phyloP scores from a whole-genome alignment of 2,113 vertebrate species.

The Nothocercus nigrocapillus region DNA sequence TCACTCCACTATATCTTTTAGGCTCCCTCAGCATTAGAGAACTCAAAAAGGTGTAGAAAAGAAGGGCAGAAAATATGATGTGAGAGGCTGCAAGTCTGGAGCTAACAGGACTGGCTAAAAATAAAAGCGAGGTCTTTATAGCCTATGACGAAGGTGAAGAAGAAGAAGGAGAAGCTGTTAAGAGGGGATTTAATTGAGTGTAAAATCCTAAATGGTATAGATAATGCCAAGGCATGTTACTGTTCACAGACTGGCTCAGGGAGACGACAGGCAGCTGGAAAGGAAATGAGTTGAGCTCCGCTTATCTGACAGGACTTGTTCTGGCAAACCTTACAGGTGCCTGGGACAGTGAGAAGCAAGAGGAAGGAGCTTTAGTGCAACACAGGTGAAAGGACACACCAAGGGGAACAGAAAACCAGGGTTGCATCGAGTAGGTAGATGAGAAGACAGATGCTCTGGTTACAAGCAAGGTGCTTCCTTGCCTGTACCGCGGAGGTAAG shows the following conservation, averaged over 20 bases:
- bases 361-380: background rate
- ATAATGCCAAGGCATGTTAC: constrained; percentile 36
- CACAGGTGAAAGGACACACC: background rate
- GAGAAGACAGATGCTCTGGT: background rate
- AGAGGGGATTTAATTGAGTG: constrained; percentile 54
- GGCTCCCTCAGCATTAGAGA: constrained; percentile 17
- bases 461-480: background rate
- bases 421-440: background rate
- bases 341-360: background rate
- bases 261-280: constrained; percentile 23
- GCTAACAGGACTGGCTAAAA: constrained; percentile 51
- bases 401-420: background rate
- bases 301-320: background rate
- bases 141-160: constrained; percentile 48
- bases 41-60: constrained; percentile 30
- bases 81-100: background rate
- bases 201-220: constrained; percentile 66
- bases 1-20: background rate
- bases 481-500: background rate
- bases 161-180: constrained; percentile 44
- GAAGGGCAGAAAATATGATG: constrained; percentile 19
- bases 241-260: background rate
- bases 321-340: background rate
- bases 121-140: constrained; percentile 20
- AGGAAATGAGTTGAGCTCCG: constrained; percentile 1